Evolutionary conservation across 2,888 invertebrate species (phyloP), one percentile per base, ranked within the genome.

Genomic region (Spatulosminthurus flaviceps): DNA sequence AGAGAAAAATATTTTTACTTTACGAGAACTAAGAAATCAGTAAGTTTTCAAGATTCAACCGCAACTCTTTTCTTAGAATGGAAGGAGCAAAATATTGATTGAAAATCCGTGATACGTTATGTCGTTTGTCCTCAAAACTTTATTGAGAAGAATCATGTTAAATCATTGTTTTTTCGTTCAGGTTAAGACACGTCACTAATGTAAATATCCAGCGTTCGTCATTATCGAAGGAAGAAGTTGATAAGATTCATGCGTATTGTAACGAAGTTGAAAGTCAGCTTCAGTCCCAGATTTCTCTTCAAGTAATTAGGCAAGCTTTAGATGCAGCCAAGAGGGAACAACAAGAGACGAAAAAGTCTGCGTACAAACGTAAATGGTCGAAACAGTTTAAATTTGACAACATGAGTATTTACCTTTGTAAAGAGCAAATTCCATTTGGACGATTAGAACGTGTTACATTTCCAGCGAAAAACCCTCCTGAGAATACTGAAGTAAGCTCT

Each of bases 1-100:
- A n/a, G 80, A 83, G 1, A 83, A 83, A 77, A 83, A 83, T 29
- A 81, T 80, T 34, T 79, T 73, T 22, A 83, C 80, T 16, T 77
- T 83, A 7, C 73, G 79, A 66, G 79, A 77, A 41, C 71, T 83
- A 13, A 60, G 77, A 43, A 79, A 80, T 79, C 78, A 79, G 79
- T 67, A 51, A 70, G 73, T 42, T 22, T 61, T 21, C 34, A 19
- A n/a, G n/a, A n/a, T n/a, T n/a, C n/a, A n/a, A n/a, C n/a, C n/a
- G n/a, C n/a, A n/a, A n/a, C n/a, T n/a, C n/a, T n/a, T n/a, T n/a
- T n/a, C n/a, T n/a, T n/a, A n/a, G n/a, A n/a, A n/a, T n/a, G n/a
- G n/a, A n/a, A n/a, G n/a, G n/a, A n/a, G n/a, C n/a, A n/a, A n/a
- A n/a, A n/a, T n/a, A n/a, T n/a, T n/a, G n/a, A n/a, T n/a, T n/a